Evolutionary conservation across 1,140 invertebrate species (phyloP), one percentile per base, ranked within the genome.

Genomic region (Bombus confusus): DNA sequence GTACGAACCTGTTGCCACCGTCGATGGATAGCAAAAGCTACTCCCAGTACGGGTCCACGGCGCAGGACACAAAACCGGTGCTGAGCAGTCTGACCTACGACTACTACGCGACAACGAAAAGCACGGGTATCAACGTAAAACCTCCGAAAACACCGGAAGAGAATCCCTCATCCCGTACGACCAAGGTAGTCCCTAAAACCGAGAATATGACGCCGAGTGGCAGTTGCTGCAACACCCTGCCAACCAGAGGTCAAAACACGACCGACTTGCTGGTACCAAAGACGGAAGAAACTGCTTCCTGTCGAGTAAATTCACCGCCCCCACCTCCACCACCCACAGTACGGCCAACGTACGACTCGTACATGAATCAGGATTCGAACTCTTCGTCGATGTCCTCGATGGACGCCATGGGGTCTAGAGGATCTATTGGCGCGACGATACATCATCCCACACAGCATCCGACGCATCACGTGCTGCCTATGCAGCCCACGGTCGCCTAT

Each of bases 371-470:
- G 92, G 97, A 97, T 88, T 97, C 96, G 0, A 97, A 97, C 93
- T 97, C 97, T 15, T 97, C 96, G 9, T 97, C 96, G 39, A 95
- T 97, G 93, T 97, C 97, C 31, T 97, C 96, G 89, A 97, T 97
- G 96, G 97, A 97, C 91, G 96, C 97, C 80, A 96, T 96, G 95
- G 95, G 95, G 8, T 95, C 95, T 2, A 93, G 96, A 47, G 91
- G 47, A 88, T 94, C 90, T 90, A 95, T 95, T 79, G 92, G 92
- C 4, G 89, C 92, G 5, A 93, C 94, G 39, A 94, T 95, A 80
- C 95, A 95, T 86, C 95, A 95, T 71, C 93, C 94, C 0, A 92
- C 91, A 15, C 95, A 95, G 43, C 94, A 95, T 76, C 89, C 94
- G 25, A 89, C 92, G 15, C 95, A 94, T 68, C 95, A 95, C 80